Evolutionary conservation across 1,140 invertebrate genomes (phyloP).

Genomic region (Brachionus asplanchnoidis): DNA sequence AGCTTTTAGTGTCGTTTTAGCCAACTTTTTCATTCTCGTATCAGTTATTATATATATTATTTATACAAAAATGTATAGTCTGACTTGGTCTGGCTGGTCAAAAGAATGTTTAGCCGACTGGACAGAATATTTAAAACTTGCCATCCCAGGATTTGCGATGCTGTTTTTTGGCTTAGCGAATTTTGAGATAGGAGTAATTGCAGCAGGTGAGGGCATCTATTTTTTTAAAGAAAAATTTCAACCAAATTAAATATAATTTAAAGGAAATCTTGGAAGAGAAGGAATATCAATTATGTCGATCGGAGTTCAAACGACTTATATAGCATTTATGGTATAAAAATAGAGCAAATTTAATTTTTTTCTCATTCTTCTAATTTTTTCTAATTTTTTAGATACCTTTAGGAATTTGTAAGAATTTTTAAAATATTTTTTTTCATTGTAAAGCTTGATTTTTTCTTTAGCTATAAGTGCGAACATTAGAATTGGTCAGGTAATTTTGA

Average conservation of each 20-base stretch:
- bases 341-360: neutral
- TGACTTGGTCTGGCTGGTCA: conserved; percentile 33
- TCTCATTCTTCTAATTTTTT: neutral
- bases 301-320: neutral
- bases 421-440: neutral
- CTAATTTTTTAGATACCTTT: neutral
- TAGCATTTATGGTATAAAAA: conserved; percentile 21
- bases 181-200: conserved; percentile 33
- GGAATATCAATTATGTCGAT: conserved; percentile 38
- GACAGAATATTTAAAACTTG: conserved; percentile 20
- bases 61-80: neutral
- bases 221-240: neutral
- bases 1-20: neutral
- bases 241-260: neutral
- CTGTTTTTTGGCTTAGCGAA: conserved; percentile 1
- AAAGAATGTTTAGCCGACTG: conserved; percentile 11
- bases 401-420: conserved; percentile 2
- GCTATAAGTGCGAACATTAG: conserved; percentile 25
- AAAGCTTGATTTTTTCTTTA: neutral
- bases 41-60: neutral
- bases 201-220: neutral
- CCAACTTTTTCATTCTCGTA: neutral
- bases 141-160: conserved; percentile 33
- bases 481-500: conserved; percentile 10
- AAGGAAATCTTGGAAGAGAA: conserved; percentile 10